Evolutionary conservation across 2,888 invertebrate species (phyloP).

Genomic region (Mythimna lalbum): DNA sequence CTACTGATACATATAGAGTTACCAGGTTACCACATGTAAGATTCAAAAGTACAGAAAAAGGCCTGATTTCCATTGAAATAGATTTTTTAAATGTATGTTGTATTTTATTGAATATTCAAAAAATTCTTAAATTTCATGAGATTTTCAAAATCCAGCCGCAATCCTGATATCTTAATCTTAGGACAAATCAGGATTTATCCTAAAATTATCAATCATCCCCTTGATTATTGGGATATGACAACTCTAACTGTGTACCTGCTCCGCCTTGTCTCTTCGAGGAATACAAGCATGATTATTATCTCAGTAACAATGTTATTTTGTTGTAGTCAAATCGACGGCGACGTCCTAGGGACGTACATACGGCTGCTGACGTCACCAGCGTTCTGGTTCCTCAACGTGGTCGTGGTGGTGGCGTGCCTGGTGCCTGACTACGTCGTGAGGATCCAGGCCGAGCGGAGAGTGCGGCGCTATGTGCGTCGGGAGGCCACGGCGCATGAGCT

Average conservation of each 20-base stretch:
- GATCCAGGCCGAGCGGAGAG: conserved; percentile 74
- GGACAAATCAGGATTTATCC: too few species aligned
- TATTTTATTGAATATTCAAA: too few species aligned
- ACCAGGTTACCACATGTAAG: too few species aligned
- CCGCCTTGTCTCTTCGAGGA: background rate
- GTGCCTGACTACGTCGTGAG: conserved; percentile 89
- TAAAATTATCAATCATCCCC: too few species aligned
- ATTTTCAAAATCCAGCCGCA: too few species aligned
- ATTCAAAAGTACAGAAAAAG: too few species aligned
- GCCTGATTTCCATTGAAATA: too few species aligned
- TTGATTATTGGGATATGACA: too few species aligned
- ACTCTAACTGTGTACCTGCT: background rate
- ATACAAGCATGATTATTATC: background rate
- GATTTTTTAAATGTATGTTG: too few species aligned
- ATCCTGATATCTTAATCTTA: too few species aligned
- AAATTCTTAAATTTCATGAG: too few species aligned
- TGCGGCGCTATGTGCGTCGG: conserved; percentile 29
- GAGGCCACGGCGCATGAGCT: conserved; percentile 41
- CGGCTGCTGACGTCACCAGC: conserved; percentile 90
- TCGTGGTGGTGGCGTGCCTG: conserved; percentile 87
- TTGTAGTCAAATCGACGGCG: conserved; percentile 83
- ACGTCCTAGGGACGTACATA: conserved; percentile 91
- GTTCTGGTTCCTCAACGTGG: conserved; percentile 91
- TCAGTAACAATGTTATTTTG: background rate
- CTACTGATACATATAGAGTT: too few species aligned